A percentile compares a stretch with the other conserved stretches of the same genome.
These are phyloP conservation scores for Cataglyphis hispanica DNA, from an alignment of 1,140 invertebrate species.

Conservation along the genomic window DNA sequence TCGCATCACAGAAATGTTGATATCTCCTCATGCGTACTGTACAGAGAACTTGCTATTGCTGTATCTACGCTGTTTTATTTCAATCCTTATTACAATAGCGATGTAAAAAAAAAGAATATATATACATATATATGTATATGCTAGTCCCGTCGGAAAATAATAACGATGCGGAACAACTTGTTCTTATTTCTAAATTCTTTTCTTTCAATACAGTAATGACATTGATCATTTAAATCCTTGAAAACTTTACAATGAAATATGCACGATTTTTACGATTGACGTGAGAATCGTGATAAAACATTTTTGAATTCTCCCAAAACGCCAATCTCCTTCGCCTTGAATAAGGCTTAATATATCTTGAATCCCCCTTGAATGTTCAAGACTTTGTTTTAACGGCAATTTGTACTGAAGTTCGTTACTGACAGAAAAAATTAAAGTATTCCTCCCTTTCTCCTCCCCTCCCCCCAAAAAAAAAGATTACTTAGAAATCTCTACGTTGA, in stretches of 20 bases:
- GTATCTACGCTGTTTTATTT: conserved; percentile 22
- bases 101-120: not conserved
- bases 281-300: conserved; percentile 10
- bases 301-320: conserved; percentile 13
- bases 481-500: conserved; percentile 1
- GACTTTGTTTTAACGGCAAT: conserved; percentile 14
- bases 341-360: conserved; percentile 30
- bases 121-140: no score
- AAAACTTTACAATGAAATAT: not conserved
- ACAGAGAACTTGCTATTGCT: not conserved
- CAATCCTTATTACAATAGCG: not conserved
- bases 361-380: not conserved
- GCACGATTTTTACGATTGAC: conserved; percentile 8
- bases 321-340: conserved; percentile 22
- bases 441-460: not conserved
- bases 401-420: conserved; percentile 41
- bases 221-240: not conserved
- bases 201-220: not conserved
- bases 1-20: conserved; percentile 37
- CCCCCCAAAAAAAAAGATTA: not conserved
- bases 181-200: not conserved
- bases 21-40: conserved; percentile 7
- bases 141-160: not conserved
- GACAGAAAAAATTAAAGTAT: conserved; percentile 19
- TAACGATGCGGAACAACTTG: not conserved